Percentiles rank a stretch among this genome's conserved stretches.
Evolutionary conservation across 2,797 vertebrate genomes (phyloP).

Genomic region (Eidolon dupreanum): DNA sequence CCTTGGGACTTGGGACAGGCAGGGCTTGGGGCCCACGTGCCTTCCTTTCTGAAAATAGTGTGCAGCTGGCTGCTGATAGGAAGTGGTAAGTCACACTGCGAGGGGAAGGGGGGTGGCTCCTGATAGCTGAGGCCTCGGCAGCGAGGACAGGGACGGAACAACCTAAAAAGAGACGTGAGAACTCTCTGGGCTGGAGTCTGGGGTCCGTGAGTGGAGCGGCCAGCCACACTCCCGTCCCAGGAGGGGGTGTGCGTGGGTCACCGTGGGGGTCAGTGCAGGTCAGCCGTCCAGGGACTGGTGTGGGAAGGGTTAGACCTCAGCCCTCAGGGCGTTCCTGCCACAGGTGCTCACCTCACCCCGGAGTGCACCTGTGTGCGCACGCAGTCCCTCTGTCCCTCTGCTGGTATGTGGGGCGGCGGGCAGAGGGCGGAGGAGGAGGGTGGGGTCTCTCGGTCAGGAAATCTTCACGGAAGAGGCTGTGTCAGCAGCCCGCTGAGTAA

Average conservation of each 20-base stretch:
- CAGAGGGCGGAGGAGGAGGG: no score
- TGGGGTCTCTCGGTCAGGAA: background rate
- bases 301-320: background rate
- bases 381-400: background rate
- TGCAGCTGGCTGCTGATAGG: background rate
- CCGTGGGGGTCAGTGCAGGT: no score
- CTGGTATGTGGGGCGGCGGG: background rate
- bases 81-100: background rate
- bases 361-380: background rate
- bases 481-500: constrained; percentile 25
- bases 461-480: background rate
- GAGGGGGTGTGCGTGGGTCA: background rate
- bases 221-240: background rate
- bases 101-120: no score
- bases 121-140: background rate
- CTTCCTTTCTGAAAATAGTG: background rate
- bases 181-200: background rate
- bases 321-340: background rate
- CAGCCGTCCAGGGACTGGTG: background rate
- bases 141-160: no score
- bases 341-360: background rate
- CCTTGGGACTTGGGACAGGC: background rate
- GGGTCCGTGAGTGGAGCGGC: background rate
- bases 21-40: background rate
- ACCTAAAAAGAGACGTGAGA: accelerated